Evolutionary conservation across 2,797 vertebrate species (phyloP).

Genomic region (Prunella strophiata): DNA sequence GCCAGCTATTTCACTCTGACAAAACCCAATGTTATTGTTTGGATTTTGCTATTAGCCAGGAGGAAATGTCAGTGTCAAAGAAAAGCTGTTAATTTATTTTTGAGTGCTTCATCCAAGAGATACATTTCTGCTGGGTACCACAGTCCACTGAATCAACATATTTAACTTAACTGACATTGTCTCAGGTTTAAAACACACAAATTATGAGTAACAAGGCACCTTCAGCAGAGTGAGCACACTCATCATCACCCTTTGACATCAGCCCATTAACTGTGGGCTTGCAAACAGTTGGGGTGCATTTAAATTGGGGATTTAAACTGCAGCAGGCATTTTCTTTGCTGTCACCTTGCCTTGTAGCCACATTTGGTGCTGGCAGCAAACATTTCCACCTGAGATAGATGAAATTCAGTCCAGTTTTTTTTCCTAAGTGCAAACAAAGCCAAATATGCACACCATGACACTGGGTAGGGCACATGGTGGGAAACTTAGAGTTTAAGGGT

Average conservation of each 20-base stretch:
- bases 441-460: not conserved
- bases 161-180: not conserved
- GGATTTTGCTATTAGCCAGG: not conserved
- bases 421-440: not conserved
- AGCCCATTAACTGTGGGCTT: not conserved
- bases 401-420: not conserved
- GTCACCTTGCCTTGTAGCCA: not conserved
- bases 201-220: not conserved
- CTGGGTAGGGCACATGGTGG: not conserved
- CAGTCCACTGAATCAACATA: not conserved
- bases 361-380: not conserved
- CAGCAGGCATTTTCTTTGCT: not conserved
- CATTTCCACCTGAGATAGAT: not conserved
- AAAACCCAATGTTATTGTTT: not conserved
- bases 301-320: not conserved
- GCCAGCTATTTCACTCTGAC: not conserved
- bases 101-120: not conserved
- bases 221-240: not conserved
- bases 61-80: not conserved
- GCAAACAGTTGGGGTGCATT: not conserved
- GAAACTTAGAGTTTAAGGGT: too few species aligned
- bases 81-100: slow-evolving; percentile 8
- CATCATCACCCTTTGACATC: not conserved
- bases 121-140: not conserved
- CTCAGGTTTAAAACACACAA: not conserved